These are phyloP conservation scores for Dermatophagoides farinae DNA, from an alignment of 1,140 invertebrate species.

Conservation along the genomic window DNA sequence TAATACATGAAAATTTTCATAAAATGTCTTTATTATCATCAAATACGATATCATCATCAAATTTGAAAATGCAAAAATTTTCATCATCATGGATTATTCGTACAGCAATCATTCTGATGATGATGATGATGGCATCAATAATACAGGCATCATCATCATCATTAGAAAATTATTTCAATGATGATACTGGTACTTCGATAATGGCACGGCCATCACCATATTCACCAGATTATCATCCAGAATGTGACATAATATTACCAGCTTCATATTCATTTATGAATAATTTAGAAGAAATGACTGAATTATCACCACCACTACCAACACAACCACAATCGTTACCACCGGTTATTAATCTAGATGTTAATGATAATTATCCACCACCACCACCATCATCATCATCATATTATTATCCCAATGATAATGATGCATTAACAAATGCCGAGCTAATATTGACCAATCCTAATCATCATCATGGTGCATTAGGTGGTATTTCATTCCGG, in stretches of 20 bases:
- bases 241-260: conserved; percentile 18
- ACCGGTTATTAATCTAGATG: no score
- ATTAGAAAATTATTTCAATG: neutral
- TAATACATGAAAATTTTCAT: no score
- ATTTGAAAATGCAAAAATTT: no score
- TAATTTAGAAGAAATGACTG: neutral
- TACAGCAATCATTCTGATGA: no score
- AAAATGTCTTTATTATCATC: no score
- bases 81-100: no score
- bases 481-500: no score
- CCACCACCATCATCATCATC: neutral
- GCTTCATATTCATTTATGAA: conserved; percentile 5
- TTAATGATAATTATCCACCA: neutral
- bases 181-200: no score
- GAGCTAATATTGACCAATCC: no score
- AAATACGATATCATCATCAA: no score
- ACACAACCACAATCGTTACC: neutral
- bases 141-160: neutral
- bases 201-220: conserved; percentile 11
- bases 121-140: no score
- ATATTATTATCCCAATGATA: neutral
- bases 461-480: no score
- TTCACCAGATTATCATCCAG: conserved; percentile 16
- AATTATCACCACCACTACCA: neutral
- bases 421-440: neutral